Evolutionary conservation across 2,888 invertebrate species (phyloP).

Genomic region (Abrostola triplasia): DNA sequence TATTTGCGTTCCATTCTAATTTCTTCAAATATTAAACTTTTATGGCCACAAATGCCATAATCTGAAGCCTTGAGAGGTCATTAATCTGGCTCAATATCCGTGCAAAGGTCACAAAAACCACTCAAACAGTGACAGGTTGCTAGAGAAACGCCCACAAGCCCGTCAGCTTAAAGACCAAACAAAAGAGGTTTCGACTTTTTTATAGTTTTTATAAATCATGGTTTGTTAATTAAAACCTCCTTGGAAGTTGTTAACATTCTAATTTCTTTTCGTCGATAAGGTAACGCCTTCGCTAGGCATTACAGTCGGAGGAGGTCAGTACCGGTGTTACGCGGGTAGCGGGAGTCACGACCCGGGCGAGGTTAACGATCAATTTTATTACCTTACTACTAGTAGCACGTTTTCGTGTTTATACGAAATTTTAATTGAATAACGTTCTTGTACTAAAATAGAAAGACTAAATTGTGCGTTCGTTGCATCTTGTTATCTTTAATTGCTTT

Average conservation of each 20-base stretch:
- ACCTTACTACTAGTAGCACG: slow-evolving; percentile 15
- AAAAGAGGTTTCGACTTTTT: not conserved
- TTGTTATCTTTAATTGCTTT: too few relatives aligned
- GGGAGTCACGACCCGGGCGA: slow-evolving; percentile 41
- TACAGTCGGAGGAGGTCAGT: slow-evolving; percentile 23
- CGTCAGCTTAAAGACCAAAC: not conserved
- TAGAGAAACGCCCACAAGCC: not conserved
- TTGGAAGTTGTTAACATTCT: slow-evolving; percentile 11
- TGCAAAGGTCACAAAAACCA: slow-evolving; percentile 7
- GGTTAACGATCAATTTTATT: slow-evolving; percentile 37
- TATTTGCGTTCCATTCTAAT: not conserved
- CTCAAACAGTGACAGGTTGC: slow-evolving; percentile 4
- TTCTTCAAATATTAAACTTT: not conserved
- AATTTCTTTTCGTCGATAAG: slow-evolving; percentile 23
- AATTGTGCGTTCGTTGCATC: too few relatives aligned
- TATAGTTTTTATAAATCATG: not conserved
- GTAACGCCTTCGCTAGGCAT: slow-evolving; percentile 34
- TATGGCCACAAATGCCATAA: not conserved
- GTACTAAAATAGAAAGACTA: too few relatives aligned
- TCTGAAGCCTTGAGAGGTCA: slow-evolving; percentile 4
- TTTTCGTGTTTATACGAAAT: not conserved
- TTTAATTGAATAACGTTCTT: not conserved
- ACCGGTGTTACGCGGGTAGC: slow-evolving; percentile 50
- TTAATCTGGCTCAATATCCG: slow-evolving; percentile 14
- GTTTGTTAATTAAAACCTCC: not conserved